Percentiles rank a stretch among this genome's conserved stretches.
Conservation (phyloP, 2,113 vertebrate species). For the Oenanthe oenanthe region DNA sequence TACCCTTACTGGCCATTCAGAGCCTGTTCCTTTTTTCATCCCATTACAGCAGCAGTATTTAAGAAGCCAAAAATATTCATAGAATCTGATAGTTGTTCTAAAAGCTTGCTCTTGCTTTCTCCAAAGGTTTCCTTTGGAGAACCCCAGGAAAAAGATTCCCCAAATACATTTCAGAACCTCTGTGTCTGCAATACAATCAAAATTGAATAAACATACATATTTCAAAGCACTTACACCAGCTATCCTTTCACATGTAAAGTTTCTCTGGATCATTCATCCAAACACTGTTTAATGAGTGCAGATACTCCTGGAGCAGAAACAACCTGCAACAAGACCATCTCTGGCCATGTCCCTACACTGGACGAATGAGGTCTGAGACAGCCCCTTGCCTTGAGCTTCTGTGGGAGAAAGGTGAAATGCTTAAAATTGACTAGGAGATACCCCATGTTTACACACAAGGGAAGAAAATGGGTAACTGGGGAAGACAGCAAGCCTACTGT, state of each 20-base stretch:
- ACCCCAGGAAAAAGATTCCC: background rate
- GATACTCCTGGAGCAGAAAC: background rate
- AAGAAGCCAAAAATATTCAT: background rate
- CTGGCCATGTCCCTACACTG: accelerated
- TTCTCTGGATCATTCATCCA: background rate
- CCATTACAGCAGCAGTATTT: background rate
- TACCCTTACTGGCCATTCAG: background rate
- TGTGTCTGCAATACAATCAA: background rate
- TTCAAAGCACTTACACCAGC: background rate
- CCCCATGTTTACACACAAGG: background rate
- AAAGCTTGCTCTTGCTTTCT: background rate
- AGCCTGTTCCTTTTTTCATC: background rate
- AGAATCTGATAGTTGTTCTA: background rate
- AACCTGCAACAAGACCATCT: background rate
- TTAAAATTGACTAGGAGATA: background rate
- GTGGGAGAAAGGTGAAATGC: background rate
- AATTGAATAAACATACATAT: background rate
- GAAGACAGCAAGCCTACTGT: background rate
- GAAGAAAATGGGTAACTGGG: background rate
- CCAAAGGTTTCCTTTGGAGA: background rate
- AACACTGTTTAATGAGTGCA: background rate
- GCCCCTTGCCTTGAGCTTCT: background rate
- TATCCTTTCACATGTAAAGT: background rate
- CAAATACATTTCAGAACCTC: background rate
- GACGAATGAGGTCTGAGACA: background rate